phyloP scores from a whole-genome alignment of 2,113 vertebrate genomes.

The Corythaixoides concolor region DNA sequence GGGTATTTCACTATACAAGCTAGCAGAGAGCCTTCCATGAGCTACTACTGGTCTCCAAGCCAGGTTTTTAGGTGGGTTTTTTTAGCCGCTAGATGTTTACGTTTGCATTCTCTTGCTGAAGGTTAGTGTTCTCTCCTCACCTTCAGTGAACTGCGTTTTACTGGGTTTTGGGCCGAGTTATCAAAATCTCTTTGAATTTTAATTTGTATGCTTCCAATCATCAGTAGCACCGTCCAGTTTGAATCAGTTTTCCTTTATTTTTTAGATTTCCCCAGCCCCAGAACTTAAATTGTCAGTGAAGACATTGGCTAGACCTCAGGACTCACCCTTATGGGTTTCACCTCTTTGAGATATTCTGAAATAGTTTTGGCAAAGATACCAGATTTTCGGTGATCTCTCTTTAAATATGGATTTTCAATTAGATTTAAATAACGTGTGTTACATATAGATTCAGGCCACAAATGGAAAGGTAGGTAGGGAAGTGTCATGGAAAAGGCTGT shows the following conservation, averaged over 20 bases:
- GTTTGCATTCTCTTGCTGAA: background rate
- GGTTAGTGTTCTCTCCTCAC: background rate
- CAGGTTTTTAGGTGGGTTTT: background rate
- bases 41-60: background rate
- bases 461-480: background rate
- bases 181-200: background rate
- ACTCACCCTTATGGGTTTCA: background rate
- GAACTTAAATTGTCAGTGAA: background rate
- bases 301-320: background rate
- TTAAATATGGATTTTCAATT: background rate
- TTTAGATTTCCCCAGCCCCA: rapidly evolving
- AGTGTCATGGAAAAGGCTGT: background rate
- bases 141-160: background rate
- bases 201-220: background rate
- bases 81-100: background rate
- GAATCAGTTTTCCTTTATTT: background rate
- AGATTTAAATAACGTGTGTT: background rate
- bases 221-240: background rate
- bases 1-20: background rate
- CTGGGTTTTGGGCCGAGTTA: background rate
- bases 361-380: background rate
- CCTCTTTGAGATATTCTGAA: background rate
- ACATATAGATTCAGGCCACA: background rate
- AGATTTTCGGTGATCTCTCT: background rate
- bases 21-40: background rate